A percentile compares a stretch with the other conserved stretches of the same genome.
phyloP scores from a whole-genome alignment of 2,797 vertebrate genomes.

The Mormyrus hasselquistii region DNA sequence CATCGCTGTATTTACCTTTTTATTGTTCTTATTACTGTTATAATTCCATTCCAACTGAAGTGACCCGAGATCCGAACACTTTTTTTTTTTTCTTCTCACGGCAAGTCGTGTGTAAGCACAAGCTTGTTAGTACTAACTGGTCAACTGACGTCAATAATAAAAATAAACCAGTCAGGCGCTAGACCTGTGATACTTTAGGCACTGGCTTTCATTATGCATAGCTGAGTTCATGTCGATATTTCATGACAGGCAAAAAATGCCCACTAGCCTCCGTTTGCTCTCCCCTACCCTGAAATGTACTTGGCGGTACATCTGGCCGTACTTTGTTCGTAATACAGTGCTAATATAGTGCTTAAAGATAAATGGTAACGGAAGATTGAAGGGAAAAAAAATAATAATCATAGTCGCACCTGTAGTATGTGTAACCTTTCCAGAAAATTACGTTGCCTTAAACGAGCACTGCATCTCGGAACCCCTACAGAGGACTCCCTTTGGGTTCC shows the following conservation, averaged over 20 bases:
- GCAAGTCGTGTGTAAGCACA: conserved; percentile 51
- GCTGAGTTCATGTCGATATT: neutral
- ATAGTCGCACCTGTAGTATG: conserved; percentile 6
- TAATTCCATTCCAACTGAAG: conserved; percentile 61
- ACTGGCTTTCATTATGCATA: conserved; percentile 25
- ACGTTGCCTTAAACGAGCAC: conserved; percentile 35
- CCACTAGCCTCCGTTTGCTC: neutral
- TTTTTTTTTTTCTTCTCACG: conserved; percentile 36
- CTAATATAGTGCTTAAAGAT: conserved; percentile 3
- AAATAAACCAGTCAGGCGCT: conserved; percentile 33
- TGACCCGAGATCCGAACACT: conserved; percentile 59
- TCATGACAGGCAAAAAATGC: neutral
- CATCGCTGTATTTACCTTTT: conserved; percentile 64
- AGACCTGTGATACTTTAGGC: conserved; percentile 40
- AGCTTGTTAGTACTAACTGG: conserved; percentile 61
- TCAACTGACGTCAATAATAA: conserved; percentile 45
- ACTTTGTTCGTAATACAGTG: neutral
- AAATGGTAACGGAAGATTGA: neutral
- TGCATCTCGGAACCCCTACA: neutral
- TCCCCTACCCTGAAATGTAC: neutral
- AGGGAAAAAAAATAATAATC: neutral
- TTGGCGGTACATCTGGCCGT: neutral
- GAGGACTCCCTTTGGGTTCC: neutral
- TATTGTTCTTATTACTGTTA: conserved; percentile 44
- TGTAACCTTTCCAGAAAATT: neutral